Evolutionary conservation across 2,113 vertebrate species (phyloP), one percentile per base, ranked within the genome.

Genomic region (Cromileptes altivelis): DNA sequence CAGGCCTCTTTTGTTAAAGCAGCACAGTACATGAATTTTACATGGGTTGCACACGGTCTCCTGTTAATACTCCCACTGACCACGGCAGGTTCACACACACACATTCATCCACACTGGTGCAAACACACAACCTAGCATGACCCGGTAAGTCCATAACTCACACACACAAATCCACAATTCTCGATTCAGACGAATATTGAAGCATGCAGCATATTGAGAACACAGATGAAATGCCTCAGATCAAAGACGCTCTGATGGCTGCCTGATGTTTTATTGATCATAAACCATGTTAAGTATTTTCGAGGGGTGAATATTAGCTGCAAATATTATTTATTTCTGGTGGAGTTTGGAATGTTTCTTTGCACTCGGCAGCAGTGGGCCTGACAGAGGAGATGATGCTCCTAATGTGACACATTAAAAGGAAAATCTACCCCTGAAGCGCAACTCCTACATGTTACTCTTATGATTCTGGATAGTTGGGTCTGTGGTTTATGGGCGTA

Each of bases 201-300:
- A 82, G 77, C 70, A 33, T 68, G 70, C 71, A 2, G 70, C 80
- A 49, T 79, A 82, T 84, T 87, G 75, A 78, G 80, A 88, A 85
- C 86, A 81, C 71, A 84, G 73, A 90, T 85, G 77, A 88, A 89
- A 84, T 84, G 78, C 70, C 55, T 75, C 78, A 81, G 76, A 91
- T 92, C 81, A 91, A 91, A 93, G 85, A 78, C 0, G 33, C 52
- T 78, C 53, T 77, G 81, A 86, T 83, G 85, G 61, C 76, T 82
- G 88, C 79, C 82, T 93, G 81, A 91, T 93, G 83, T 92, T 90
- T 92, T 90, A 91, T 92, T 93, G 91, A 93, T 92, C 82, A 88
- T 52, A 83, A 81, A 79, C 61, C 71, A 75, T 75, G 84, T 74
- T 85, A 69, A 77, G 78, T 76, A 65, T 88, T 85, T 90, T 82